Conservation (phyloP, 2,113 vertebrate species). For the Callipepla squamata region DNA sequence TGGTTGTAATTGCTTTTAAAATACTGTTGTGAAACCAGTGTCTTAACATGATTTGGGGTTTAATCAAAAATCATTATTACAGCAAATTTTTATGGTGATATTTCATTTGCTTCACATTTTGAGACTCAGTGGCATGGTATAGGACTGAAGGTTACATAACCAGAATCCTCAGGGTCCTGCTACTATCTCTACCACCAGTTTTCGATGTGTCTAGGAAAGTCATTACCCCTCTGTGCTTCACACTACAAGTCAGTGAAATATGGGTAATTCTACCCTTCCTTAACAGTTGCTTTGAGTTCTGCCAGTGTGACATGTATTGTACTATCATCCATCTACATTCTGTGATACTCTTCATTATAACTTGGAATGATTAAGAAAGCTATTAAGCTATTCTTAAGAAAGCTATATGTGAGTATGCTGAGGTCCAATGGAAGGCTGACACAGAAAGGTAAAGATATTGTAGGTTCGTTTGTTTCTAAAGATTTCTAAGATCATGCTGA, state of each 20-base stretch:
- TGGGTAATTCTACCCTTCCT: slow-evolving; percentile 14
- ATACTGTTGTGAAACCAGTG: not conserved
- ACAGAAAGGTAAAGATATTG: not conserved
- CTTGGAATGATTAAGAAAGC: slow-evolving; percentile 13
- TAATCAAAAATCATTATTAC: slow-evolving; percentile 32
- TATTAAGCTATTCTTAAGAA: slow-evolving; percentile 49
- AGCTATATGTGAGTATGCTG: not conserved
- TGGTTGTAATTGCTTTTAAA: slow-evolving; percentile 9
- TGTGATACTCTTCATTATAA: not conserved
- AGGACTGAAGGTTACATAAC: not conserved
- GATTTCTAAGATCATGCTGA: not conserved
- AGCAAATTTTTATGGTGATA: slow-evolving; percentile 17
- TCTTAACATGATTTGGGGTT: slow-evolving; percentile 39
- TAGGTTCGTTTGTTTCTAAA: not conserved
- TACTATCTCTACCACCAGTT: not conserved
- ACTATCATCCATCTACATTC: not conserved
- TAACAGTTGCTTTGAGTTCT: slow-evolving; percentile 25
- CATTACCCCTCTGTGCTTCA: not conserved
- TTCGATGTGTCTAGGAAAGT: not conserved
- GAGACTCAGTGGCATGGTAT: not conserved
- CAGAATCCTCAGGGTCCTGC: not conserved
- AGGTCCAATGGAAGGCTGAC: not conserved
- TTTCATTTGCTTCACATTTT: slow-evolving; percentile 10
- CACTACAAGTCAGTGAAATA: not conserved
- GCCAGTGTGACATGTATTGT: not conserved